phyloP scores from a whole-genome alignment of 2,888 invertebrate species.

The Ochropleura leucogaster region DNA sequence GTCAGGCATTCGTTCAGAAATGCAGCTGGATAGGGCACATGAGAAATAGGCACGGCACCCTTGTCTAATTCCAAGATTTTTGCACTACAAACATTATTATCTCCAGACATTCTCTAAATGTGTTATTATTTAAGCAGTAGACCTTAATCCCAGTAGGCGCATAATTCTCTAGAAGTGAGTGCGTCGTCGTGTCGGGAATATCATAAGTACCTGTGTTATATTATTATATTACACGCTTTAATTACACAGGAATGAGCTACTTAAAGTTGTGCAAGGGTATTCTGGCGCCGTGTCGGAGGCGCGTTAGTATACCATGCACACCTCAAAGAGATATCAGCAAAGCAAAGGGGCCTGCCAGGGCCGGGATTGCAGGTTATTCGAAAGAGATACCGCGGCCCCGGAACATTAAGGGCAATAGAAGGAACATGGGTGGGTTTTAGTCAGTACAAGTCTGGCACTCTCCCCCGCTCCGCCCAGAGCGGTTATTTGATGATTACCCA shows the following conservation, averaged over 20 bases:
- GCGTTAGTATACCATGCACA: too few relatives aligned
- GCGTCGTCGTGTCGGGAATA: constrained; percentile 56
- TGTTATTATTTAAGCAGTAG: constrained; percentile 45
- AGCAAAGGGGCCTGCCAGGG: too few relatives aligned
- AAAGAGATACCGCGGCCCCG: too few relatives aligned
- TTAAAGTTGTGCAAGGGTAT: background rate
- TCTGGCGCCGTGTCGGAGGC: too few relatives aligned
- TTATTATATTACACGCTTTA: constrained; percentile 25
- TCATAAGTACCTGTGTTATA: constrained; percentile 23
- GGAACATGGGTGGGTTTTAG: too few relatives aligned
- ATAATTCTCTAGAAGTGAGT: constrained; percentile 58
- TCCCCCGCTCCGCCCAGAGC: too few relatives aligned
- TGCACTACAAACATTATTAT: constrained; percentile 9
- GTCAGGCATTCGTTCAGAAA: constrained; percentile 71
- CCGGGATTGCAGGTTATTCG: too few relatives aligned
- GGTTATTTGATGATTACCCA: too few relatives aligned
- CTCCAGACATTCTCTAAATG: constrained; percentile 24
- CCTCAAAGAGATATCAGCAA: too few relatives aligned
- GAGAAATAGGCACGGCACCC: constrained; percentile 65
- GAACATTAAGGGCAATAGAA: too few relatives aligned
- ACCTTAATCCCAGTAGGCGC: constrained; percentile 50
- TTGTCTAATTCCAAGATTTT: constrained; percentile 39
- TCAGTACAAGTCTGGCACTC: too few relatives aligned
- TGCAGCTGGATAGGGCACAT: constrained; percentile 72
- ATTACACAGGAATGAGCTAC: constrained; percentile 29